Base-by-base conservation (phyloP, 2,888 invertebrate genomes). In the Archips xylosteana region DNA sequence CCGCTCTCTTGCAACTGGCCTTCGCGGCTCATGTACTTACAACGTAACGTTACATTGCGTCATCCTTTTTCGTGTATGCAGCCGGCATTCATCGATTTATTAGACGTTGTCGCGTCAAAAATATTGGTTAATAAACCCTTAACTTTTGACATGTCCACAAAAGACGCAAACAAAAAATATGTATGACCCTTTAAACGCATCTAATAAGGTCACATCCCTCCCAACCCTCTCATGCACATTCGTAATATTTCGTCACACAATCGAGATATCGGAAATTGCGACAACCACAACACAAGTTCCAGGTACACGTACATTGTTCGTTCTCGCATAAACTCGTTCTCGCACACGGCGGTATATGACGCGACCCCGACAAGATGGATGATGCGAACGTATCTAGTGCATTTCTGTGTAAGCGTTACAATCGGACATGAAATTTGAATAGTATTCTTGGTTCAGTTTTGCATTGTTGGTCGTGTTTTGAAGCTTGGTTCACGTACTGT, bases 361-460 rank as follows among this genome's bases (percentile, higher is more conserved):
- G 70, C 64, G 61, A 32, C 34, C 54, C 34, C 65, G 59, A 51
- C 74, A 70, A 74, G 74, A 74, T 74, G 69, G 74, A 74, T 74
- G 74, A 74, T 74, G 65, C 42, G 42, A 49, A 70, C 51, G 51
- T 59, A 70, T 74, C 60, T 65, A 70, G 74, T 74, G 74, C 74
- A 74, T 70, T 74, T 69, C 70, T 61, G 45, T 74, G 74, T 74
- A 60, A 64, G 60, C 65, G 69, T 69, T 69, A 69, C 70, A 65
- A 74, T 61, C 49, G 69, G 74, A 73, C 73, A 68, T 36, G 47
- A 51, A 73, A 63, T 73, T 63, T 69, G 73, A 73, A 73, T 73
- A 73, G 59, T 66, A 73, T 73, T 64, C 73, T 73, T 73, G 73
- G 73, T 73, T 73, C 73, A 59, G 64, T 73, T 73, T 73, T 73